A percentile compares a stretch with the other conserved stretches of the same genome.
phyloP scores from a whole-genome alignment of 2,113 vertebrate species.

The Chamaetylas fuelleborni region DNA sequence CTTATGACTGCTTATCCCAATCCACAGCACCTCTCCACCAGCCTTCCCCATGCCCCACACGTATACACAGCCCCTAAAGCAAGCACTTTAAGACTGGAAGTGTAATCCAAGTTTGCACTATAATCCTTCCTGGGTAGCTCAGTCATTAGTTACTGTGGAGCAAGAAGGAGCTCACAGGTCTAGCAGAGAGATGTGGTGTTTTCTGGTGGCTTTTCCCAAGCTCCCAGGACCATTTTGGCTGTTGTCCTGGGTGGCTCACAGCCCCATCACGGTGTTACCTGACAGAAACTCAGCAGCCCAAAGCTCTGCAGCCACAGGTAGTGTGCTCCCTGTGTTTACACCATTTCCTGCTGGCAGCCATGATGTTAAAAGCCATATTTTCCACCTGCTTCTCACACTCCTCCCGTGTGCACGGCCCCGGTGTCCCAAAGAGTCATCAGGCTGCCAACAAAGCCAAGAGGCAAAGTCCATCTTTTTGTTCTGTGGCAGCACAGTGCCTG shows the following conservation, averaged over 20 bases:
- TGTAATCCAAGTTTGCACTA: background rate
- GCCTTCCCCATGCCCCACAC: background rate
- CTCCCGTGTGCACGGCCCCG: rapidly evolving
- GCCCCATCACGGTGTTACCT: rapidly evolving
- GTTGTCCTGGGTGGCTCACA: background rate
- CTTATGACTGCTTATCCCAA: background rate
- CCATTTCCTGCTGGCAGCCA: background rate
- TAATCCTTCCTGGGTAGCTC: background rate
- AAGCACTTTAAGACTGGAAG: background rate
- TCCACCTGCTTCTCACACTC: background rate
- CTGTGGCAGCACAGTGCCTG: rapidly evolving
- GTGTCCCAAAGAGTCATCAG: background rate
- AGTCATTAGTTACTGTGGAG: background rate
- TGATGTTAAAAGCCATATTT: rapidly evolving
- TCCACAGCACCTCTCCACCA: background rate
- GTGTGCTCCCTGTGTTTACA: rapidly evolving
- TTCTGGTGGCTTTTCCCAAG: background rate
- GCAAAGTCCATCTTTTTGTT: background rate
- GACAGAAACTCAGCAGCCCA: background rate
- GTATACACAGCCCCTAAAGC: background rate
- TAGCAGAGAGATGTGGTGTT: background rate
- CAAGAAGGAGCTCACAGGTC: background rate
- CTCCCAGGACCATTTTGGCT: background rate
- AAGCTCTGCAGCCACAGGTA: background rate
- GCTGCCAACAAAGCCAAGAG: background rate